phyloP scores from a whole-genome alignment of 2,113 vertebrate species.

The Bubo scandiacus region DNA sequence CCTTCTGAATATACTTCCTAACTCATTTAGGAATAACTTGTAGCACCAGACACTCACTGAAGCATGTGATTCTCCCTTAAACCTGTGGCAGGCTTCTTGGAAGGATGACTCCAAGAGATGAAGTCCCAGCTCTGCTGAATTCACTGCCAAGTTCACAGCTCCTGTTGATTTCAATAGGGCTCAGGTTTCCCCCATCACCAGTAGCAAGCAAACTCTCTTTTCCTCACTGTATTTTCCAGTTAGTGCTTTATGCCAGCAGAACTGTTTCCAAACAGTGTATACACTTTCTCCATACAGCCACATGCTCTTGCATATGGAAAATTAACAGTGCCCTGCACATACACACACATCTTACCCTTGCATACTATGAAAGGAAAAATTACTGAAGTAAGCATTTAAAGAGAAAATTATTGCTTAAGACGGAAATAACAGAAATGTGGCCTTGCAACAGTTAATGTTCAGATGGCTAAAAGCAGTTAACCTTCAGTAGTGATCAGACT shows the following conservation, averaged over 20 bases:
- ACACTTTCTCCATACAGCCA: background rate
- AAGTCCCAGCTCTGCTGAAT: background rate
- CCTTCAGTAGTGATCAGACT: slow-evolving; percentile 21
- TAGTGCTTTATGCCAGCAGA: background rate
- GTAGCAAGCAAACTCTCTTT: background rate
- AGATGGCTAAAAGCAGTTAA: background rate
- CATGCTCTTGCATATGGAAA: background rate
- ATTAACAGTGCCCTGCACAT: background rate
- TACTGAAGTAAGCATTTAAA: background rate
- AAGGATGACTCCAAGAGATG: background rate
- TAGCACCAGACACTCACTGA: background rate
- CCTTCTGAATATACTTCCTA: background rate
- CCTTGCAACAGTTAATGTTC: slow-evolving; percentile 7
- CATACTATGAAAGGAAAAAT: background rate
- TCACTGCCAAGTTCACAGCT: background rate
- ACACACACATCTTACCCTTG: background rate
- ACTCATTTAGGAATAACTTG: background rate
- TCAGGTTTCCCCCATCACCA: background rate
- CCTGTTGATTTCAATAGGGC: background rate
- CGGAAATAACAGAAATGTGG: background rate
- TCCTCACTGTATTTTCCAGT: background rate
- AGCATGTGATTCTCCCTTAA: background rate
- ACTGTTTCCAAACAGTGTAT: background rate
- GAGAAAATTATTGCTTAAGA: background rate
- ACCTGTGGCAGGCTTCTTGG: background rate